A percentile compares a stretch with the other conserved stretches of the same genome.
phyloP scores from a whole-genome alignment of 2,113 vertebrate genomes.

The Austrofundulus limnaeus region DNA sequence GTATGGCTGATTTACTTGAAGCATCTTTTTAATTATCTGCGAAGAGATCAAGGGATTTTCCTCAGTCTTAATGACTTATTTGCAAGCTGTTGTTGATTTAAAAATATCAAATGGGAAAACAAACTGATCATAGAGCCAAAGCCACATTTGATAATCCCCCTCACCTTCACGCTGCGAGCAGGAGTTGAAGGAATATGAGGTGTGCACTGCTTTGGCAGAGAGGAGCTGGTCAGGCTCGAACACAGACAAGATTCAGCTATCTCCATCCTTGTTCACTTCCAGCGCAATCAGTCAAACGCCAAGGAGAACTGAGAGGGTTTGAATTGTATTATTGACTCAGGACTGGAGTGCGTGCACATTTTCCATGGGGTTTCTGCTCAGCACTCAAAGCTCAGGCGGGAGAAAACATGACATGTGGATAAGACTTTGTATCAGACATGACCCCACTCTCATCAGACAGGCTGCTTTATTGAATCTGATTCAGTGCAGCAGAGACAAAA shows the following conservation, averaged over 20 bases:
- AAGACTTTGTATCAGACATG: constrained; percentile 30
- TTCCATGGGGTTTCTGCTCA: constrained; percentile 44
- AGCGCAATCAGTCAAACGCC: constrained; percentile 29
- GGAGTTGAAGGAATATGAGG: constrained; percentile 17
- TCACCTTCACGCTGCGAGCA: constrained; percentile 8
- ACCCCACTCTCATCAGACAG: constrained; percentile 56
- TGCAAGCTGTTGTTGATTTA: constrained; percentile 25
- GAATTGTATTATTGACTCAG: constrained; percentile 51
- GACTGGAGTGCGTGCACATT: constrained; percentile 41
- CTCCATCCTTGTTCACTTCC: constrained; percentile 28
- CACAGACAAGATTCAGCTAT: constrained; percentile 42
- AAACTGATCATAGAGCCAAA: constrained; percentile 30
- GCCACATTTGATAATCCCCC: constrained; percentile 29
- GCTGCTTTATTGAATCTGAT: constrained; percentile 49
- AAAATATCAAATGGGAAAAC: constrained; percentile 47
- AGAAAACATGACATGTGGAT: constrained; percentile 51
- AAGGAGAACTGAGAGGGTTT: constrained; percentile 43
- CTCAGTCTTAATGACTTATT: constrained; percentile 23
- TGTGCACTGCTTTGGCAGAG: constrained; percentile 8
- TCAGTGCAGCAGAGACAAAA: constrained; percentile 48
- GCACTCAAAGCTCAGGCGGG: constrained; percentile 24
- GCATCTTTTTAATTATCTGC: constrained; percentile 15
- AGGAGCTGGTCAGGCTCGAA: constrained; percentile 18
- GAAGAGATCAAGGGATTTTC: constrained; percentile 14
- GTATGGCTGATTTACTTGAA: background rate